These are phyloP conservation scores for Spisula subtruncata DNA, from an alignment of 2,888 invertebrate species.

Conservation along the genomic window DNA sequence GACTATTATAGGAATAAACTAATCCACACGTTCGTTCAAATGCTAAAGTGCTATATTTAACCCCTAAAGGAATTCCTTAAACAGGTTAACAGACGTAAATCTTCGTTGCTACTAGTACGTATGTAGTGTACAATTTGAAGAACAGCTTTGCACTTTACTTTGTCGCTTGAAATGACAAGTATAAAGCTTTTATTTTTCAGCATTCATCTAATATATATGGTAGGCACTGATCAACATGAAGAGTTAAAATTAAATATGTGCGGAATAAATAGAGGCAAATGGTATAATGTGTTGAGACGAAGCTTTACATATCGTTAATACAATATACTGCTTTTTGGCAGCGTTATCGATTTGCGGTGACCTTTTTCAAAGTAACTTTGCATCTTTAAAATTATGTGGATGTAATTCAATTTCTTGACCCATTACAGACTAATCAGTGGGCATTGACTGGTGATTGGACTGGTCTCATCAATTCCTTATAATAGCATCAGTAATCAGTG, in stretches of 20 bases:
- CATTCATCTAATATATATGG: no score
- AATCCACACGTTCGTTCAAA: no score
- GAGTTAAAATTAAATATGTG: neutral
- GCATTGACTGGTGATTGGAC: constrained; percentile 43
- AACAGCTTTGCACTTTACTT: constrained; percentile 65
- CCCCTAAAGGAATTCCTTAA: no score
- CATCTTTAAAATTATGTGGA: constrained; percentile 34
- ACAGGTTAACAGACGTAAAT: no score
- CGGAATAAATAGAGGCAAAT: neutral
- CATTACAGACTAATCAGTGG: constrained; percentile 41
- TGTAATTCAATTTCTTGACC: constrained; percentile 44
- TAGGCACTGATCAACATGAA: no score
- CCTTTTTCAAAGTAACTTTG: constrained; percentile 29
- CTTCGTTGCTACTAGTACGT: no score
- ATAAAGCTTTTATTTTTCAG: neutral
- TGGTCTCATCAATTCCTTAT: constrained; percentile 5
- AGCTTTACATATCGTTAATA: neutral
- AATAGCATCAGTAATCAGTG: neutral
- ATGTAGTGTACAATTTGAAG: no score
- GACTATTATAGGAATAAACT: no score
- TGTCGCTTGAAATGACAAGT: constrained; percentile 54
- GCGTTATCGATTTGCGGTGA: constrained; percentile 15
- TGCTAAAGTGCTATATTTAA: no score
- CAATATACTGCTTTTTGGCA: constrained; percentile 10
- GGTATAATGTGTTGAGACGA: constrained; percentile 15